Base-by-base conservation (phyloP, 2,797 vertebrate species). In the Phalloptychus januarius region DNA sequence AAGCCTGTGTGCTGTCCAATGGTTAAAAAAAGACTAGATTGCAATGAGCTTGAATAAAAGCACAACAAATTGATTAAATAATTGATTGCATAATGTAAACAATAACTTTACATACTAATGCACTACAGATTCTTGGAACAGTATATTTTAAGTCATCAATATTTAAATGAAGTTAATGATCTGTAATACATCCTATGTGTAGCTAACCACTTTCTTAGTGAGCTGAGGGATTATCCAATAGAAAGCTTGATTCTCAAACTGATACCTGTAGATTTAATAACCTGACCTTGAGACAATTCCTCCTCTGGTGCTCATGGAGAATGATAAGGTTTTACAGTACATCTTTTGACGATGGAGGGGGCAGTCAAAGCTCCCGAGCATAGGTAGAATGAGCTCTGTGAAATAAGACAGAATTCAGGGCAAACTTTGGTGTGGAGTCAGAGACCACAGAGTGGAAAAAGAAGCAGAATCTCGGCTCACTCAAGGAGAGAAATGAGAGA, bases 401-500 rank as follows among this genome's bases (percentile, higher is more conserved):
- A 84, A 85, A 87, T 73, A 84, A 75, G 75, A 74, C 73, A 71
- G 75, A 82, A 90, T 88, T 85, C 85, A 87, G 91, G 86, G 79
- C 85, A 85, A 61, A 84, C 50, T 4, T 18, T 75, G 77, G 86
- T 28, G 54, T 16, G n/a, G 58, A 85, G 73, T 78, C 67, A 70
- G 78, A 76, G 58, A 18, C 69, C 65, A 73, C 36, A 76, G 72
- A 71, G 77, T 5, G 48, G 33, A 45, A 78, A 65, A 65, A 70
- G 73, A 48, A 42, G 82, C 81, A 72, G 75, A 76, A 88, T 86
- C 69, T 85, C 77, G 84, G 80, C 77, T 87, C 79, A 71, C 56
- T 91, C 83, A 87, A 87, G 89, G 84, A 88, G 80, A 93, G 85
- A 92, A 91, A 94, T 89, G 74, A 71, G 81, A 87, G 88, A 91